phyloP scores from a whole-genome alignment of 2,888 invertebrate species.

The Eurois occulta region DNA sequence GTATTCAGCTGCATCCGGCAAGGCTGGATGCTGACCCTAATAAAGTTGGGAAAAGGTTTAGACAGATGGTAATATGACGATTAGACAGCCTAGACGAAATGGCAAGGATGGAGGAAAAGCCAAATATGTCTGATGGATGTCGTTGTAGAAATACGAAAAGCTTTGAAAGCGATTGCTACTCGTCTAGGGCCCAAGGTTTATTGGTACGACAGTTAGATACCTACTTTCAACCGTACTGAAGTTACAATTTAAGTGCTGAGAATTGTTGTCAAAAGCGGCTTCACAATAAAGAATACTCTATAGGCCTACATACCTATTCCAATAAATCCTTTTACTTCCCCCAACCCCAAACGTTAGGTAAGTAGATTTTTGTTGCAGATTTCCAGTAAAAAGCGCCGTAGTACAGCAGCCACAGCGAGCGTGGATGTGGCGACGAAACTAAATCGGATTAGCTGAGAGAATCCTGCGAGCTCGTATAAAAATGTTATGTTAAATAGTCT shows the following conservation, averaged over 20 bases:
- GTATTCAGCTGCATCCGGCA: no score
- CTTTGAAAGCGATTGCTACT: not conserved
- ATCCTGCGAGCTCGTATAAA: slow-evolving; percentile 19
- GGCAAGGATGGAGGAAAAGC: not conserved
- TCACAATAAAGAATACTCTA: not conserved
- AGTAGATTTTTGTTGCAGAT: slow-evolving; percentile 30
- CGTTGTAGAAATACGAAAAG: not conserved
- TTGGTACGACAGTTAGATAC: not conserved
- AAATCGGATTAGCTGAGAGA: slow-evolving; percentile 48
- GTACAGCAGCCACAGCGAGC: not conserved
- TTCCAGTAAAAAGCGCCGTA: not conserved
- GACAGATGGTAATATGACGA: not conserved
- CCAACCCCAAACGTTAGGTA: not conserved
- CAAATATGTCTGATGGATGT: not conserved
- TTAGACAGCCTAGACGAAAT: not conserved
- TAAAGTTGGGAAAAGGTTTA: not conserved
- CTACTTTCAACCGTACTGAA: not conserved
- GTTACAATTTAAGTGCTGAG: not conserved
- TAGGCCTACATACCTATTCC: not conserved
- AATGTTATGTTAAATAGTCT: slow-evolving; percentile 28
- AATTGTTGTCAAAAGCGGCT: not conserved
- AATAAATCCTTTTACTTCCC: slow-evolving; percentile 2
- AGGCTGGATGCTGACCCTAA: not conserved
- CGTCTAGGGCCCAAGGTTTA: not conserved
- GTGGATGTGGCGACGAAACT: slow-evolving; percentile 21